Evolutionary conservation across 37 sponge, comb jelly and placozoan genomes (phyloP).

Genomic region (Crambe crambe): DNA sequence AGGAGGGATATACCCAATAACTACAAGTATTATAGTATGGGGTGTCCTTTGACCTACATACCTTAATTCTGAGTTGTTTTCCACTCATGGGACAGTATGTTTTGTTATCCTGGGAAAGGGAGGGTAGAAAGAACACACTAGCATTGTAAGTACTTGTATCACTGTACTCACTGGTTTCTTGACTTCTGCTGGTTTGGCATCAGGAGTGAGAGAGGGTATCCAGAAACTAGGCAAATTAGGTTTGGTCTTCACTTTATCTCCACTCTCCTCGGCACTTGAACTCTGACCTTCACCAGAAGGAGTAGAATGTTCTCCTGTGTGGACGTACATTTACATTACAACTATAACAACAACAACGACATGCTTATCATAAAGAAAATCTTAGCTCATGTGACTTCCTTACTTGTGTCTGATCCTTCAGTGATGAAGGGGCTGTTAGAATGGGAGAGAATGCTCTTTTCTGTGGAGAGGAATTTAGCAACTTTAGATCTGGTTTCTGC

Average conservation of each 20-base stretch:
- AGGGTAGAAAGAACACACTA: neutral
- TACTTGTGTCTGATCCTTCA: neutral
- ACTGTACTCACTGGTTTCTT: conserved; percentile 82
- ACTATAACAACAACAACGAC: no score
- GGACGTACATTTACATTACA: no score
- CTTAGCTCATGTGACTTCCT: no score
- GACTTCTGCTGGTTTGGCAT: conserved; percentile 68
- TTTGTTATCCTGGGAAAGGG: conserved; percentile 71
- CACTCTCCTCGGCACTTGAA: neutral
- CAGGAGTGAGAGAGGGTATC: conserved; percentile 88
- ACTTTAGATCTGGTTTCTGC: conserved; percentile 57
- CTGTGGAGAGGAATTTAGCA: conserved; percentile 56
- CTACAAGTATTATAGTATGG: neutral
- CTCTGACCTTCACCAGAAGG: neutral
- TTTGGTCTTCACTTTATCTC: neutral
- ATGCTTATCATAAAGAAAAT: no score
- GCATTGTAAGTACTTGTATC: neutral
- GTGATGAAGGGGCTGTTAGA: conserved; percentile 13
- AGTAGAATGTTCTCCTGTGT: neutral
- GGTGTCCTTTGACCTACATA: neutral
- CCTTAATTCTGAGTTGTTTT: conserved; percentile 74
- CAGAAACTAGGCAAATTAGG: conserved; percentile 90
- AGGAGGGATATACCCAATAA: neutral
- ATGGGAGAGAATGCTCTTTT: conserved; percentile 57
- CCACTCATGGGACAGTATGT: conserved; percentile 91